Base-by-base conservation (phyloP, 2,797 vertebrate species). In the Microctenopoma stevenorrisi region DNA sequence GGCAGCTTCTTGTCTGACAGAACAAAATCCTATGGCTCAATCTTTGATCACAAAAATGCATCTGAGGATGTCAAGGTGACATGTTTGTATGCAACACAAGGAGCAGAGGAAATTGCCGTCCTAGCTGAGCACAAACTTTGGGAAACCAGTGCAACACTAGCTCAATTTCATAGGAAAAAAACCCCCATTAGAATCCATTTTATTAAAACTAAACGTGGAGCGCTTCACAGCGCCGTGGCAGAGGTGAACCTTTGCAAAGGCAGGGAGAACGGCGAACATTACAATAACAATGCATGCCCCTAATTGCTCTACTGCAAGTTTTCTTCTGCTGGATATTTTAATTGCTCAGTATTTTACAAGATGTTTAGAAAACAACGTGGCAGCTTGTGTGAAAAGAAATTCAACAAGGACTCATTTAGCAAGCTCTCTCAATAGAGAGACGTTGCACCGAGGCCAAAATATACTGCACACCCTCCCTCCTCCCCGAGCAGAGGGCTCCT, bases 61-160 rank as follows among this genome's bases (percentile, higher is more conserved):
- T n/a, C 38, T 3, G 30, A n/a, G 8, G n/a, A 46, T 9, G 58
- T 55, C 35, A 54, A 38, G 46, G 3, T 33, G 10, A 28, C 4
- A 18, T 43, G 22, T 72, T 59, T 64, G 51, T 54, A 51, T 60
- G 56, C 57, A 69, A 57, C n/a, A 18, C 49, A 43, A 18, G 7
- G 13, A 50, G 25, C 5, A 61, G 61, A 59, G 56, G 3, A 73
- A 72, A 58, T 25, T 4, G 15, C 9, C 13, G 58, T 54, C 52
- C 15, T 26, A 43, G 52, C 25, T 47, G 37, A 74, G 40, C 11
- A 9, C 5, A 48, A 16, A 44, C 74, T 71, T 72, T 72, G 43
- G 4, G 54, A 70, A 74, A 35, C 2, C 16, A 12, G 22, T 0
- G 25, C 5, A 70, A 53, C 37, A 61, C 28, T 44, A 68, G 22